These are phyloP conservation scores for Zosterops hypoxanthus DNA, from an alignment of 2,113 vertebrate species.

Conservation along the genomic window DNA sequence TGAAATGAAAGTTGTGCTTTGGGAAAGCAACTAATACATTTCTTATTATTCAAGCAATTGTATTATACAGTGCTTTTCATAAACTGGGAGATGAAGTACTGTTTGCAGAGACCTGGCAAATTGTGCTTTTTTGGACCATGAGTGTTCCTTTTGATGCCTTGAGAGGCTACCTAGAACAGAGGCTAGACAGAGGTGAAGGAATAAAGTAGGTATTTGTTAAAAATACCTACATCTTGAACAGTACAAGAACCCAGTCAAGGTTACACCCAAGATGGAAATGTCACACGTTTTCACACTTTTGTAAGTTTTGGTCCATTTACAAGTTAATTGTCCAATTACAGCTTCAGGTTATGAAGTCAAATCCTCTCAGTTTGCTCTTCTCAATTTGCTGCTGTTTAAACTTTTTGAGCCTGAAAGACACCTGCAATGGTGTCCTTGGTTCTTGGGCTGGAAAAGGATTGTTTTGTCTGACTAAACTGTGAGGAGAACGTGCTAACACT, in stretches of 20 bases:
- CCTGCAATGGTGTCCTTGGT: neutral
- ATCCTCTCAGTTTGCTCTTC: neutral
- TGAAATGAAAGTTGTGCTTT: neutral
- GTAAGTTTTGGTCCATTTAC: too few species aligned
- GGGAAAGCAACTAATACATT: neutral
- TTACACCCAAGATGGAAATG: neutral
- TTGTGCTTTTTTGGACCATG: neutral
- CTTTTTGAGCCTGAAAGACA: too few species aligned
- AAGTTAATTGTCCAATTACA: neutral
- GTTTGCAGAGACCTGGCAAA: neutral
- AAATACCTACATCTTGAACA: neutral
- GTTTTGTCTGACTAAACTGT: neutral
- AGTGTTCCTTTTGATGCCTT: neutral
- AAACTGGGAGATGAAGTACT: neutral
- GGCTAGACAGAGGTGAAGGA: neutral
- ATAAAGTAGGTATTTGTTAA: neutral
- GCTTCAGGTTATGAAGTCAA: neutral
- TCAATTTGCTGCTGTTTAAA: neutral
- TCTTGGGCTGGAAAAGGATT: neutral
- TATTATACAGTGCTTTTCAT: neutral
- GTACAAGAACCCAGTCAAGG: neutral
- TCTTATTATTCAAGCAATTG: neutral
- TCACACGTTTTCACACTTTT: neutral
- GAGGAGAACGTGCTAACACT: neutral
- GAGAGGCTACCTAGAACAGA: neutral